These are phyloP conservation scores for Whitmania pigra DNA, from an alignment of 1,140 invertebrate species.

Conservation along the genomic window DNA sequence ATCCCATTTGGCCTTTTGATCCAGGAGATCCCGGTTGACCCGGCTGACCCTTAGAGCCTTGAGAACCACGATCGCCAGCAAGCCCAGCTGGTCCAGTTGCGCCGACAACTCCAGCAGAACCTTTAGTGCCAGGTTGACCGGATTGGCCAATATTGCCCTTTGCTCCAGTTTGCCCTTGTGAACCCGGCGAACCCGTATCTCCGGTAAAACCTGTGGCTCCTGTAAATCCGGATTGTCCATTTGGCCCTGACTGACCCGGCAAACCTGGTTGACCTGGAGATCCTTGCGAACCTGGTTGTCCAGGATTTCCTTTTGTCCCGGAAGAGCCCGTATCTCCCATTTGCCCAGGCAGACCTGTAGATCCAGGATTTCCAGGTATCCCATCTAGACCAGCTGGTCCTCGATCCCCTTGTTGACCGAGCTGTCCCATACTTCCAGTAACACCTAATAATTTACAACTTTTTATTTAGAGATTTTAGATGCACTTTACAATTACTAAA, in stretches of 20 bases:
- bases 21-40: conserved; percentile 26
- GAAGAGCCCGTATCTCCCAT: conserved; percentile 21
- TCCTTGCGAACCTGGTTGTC: conserved; percentile 27
- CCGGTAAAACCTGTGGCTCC: conserved; percentile 33
- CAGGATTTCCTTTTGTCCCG: conserved; percentile 20
- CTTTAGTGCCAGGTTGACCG: conserved; percentile 31
- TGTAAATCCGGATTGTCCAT: conserved; percentile 32
- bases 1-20: conserved; percentile 20
- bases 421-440: conserved; percentile 10
- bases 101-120: conserved; percentile 29
- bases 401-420: conserved; percentile 18
- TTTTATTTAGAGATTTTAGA: too few relatives aligned
- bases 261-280: conserved; percentile 33
- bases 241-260: conserved; percentile 35
- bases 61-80: conserved; percentile 31
- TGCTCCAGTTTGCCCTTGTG: conserved; percentile 24
- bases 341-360: conserved; percentile 15
- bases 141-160: conserved; percentile 22
- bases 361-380: conserved; percentile 15
- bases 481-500: too few relatives aligned
- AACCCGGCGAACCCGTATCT: conserved; percentile 35
- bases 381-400: conserved; percentile 13
- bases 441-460: neutral
- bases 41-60: conserved; percentile 27
- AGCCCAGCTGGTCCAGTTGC: conserved; percentile 31